Evolutionary conservation across 1,140 invertebrate genomes (phyloP).

Genomic region (Tigriopus japonicus): DNA sequence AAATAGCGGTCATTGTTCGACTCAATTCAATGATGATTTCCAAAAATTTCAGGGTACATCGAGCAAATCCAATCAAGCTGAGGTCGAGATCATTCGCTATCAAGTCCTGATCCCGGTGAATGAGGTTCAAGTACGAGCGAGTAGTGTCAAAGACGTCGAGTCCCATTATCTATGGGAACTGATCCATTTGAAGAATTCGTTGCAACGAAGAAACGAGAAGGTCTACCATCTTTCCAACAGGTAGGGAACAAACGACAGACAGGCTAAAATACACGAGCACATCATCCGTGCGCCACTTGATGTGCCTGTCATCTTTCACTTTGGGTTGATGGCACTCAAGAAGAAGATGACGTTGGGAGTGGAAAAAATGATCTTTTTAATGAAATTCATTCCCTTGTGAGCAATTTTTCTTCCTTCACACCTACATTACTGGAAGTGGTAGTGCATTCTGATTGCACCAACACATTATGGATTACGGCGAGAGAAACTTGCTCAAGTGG

Average conservation of each 20-base stretch:
- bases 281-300: conserved; percentile 97
- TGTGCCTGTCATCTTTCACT: conserved; percentile 87
- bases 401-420: neutral
- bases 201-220: conserved; percentile 82
- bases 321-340: conserved; percentile 79
- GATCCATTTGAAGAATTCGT: conserved; percentile 76
- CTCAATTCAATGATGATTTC: neutral
- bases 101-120: conserved; percentile 88
- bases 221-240: conserved; percentile 90
- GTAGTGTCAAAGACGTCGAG: conserved; percentile 77
- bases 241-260: conserved; percentile 28
- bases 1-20: neutral
- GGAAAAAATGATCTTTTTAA: neutral
- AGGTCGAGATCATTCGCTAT: conserved; percentile 86
- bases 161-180: conserved; percentile 91
- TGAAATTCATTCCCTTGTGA: neutral
- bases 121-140: conserved; percentile 83
- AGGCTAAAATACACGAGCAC: conserved; percentile 30
- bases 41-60: conserved; percentile 16
- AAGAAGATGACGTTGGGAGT: conserved; percentile 51
- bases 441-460: too few relatives aligned
- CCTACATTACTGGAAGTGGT: too few relatives aligned
- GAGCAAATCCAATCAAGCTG: conserved; percentile 37
- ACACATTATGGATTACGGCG: too few relatives aligned
- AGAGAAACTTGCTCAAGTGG: too few relatives aligned